Evolutionary conservation across 2,888 invertebrate genomes (phyloP).

Genomic region (Geophilus truncorum): DNA sequence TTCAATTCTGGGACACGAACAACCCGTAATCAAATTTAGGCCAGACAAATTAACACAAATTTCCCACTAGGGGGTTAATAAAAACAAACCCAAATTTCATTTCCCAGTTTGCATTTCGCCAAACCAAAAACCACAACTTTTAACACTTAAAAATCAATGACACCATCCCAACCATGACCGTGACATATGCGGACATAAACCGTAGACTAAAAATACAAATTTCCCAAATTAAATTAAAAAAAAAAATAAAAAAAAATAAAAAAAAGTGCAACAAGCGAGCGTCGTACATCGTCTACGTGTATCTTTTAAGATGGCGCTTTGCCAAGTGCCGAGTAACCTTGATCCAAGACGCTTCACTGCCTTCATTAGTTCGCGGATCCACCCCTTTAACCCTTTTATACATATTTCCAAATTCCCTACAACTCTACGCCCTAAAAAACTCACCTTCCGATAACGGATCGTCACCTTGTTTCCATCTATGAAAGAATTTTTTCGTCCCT

Average conservation of each 20-base stretch:
- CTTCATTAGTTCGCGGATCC: slow-evolving; percentile 3
- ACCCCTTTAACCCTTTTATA: background rate
- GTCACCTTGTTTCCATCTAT: slow-evolving; percentile 36
- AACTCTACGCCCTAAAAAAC: too few relatives aligned
- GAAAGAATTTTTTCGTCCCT: slow-evolving; percentile 40
- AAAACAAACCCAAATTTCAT: background rate
- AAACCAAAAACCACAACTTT: too few relatives aligned
- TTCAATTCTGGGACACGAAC: background rate
- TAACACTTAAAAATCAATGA: background rate
- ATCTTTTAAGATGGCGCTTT: background rate
- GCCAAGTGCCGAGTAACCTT: slow-evolving; percentile 6
- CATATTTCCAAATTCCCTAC: too few relatives aligned
- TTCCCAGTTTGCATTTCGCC: too few relatives aligned
- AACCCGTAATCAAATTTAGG: background rate
- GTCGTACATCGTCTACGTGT: slow-evolving; percentile 5
- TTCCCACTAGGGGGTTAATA: background rate
- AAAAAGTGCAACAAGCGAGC: background rate
- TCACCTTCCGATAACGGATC: slow-evolving; percentile 36
- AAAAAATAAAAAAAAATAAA: background rate
- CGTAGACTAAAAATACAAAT: too few relatives aligned
- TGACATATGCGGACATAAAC: background rate
- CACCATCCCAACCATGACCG: background rate
- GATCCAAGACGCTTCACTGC: slow-evolving; percentile 1
- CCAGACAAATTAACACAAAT: background rate
- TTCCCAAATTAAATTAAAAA: too few relatives aligned